Evolutionary conservation across 2,888 invertebrate species (phyloP).

Genomic region (Gibbula magus): DNA sequence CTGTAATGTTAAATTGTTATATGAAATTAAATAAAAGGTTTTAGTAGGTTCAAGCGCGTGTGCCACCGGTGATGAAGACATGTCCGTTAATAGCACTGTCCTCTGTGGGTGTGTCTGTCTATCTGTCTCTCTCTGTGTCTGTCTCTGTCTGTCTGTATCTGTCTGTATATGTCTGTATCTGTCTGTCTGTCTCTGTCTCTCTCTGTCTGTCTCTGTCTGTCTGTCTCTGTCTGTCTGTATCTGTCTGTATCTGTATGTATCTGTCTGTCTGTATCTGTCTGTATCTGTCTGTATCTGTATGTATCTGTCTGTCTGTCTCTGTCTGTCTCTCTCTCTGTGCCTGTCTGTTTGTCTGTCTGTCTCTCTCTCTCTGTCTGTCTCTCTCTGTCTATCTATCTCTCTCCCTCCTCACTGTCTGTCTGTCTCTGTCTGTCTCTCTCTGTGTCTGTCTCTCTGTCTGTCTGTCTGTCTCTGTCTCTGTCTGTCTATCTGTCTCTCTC

Average conservation of each 20-base stretch:
- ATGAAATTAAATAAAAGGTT: neutral
- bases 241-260: too few relatives aligned
- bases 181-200: too few relatives aligned
- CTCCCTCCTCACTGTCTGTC: neutral
- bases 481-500: too few relatives aligned
- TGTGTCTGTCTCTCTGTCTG: neutral
- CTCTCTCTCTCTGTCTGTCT: neutral
- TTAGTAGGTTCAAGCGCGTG: neutral
- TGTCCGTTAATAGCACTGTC: neutral
- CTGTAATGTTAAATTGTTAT: neutral
- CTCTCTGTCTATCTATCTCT: too few relatives aligned
- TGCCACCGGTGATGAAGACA: neutral
- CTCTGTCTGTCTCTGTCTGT: neutral
- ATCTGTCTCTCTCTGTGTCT: too few relatives aligned
- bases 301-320: conserved; percentile 1
- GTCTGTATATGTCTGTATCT: too few relatives aligned
- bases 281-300: too few relatives aligned
- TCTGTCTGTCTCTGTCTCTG: neutral
- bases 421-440: neutral
- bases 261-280: too few relatives aligned
- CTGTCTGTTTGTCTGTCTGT: neutral
- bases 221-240: too few relatives aligned
- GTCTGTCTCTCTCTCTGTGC: neutral
- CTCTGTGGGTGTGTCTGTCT: too few relatives aligned
- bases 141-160: too few relatives aligned